These are phyloP conservation scores for Nannospalax galili DNA, from an alignment of 2,113 vertebrate genomes.

Conservation along the genomic window DNA sequence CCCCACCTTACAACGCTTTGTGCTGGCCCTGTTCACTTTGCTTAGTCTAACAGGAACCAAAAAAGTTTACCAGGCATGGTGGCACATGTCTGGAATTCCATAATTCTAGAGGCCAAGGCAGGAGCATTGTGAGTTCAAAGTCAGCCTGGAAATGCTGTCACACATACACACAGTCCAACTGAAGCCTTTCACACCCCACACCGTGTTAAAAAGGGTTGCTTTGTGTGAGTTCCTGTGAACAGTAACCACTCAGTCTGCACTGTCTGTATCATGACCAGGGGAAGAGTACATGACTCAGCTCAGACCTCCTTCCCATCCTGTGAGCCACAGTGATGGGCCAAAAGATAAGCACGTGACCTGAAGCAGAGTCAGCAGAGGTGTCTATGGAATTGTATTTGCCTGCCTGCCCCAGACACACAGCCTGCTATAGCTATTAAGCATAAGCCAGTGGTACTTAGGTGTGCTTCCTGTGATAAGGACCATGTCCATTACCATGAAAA, in stretches of 20 bases:
- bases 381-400: not conserved
- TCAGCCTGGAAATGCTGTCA: not conserved
- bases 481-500: not conserved
- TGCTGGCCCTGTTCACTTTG: not conserved
- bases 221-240: not conserved
- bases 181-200: not conserved
- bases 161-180: too few relatives aligned
- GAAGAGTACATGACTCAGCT: not conserved
- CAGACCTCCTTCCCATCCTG: not conserved
- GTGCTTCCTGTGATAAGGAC: not conserved
- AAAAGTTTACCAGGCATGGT: not conserved
- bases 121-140: not conserved
- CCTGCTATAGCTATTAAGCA: not conserved
- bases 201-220: not conserved
- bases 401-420: not conserved
- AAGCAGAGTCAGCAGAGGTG: not conserved
- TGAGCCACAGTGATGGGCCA: not conserved
- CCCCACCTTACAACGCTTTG: not conserved
- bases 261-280: not conserved
- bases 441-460: not conserved
- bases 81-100: not conserved
- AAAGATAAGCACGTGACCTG: not conserved
- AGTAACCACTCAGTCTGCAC: not conserved
- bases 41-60: not conserved
- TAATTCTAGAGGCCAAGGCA: not conserved